A percentile compares a stretch with the other conserved stretches of the same genome.
Conservation (phyloP, 2,888 invertebrate species). For the Caradrina clavipalpis region DNA sequence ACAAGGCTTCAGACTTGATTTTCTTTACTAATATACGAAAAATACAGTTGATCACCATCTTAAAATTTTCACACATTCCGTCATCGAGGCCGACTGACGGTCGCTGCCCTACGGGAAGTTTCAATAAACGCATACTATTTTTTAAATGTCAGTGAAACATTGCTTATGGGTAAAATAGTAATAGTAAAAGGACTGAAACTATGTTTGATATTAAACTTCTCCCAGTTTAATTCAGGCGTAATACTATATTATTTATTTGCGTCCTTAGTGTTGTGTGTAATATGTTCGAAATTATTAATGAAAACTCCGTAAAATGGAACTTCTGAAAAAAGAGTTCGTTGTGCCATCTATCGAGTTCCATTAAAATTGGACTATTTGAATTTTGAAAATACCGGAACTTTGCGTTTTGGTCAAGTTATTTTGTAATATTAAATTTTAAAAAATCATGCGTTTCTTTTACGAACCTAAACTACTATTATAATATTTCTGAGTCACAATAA, state of each 20-base stretch:
- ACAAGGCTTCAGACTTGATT: conserved; percentile 74
- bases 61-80: conserved; percentile 90
- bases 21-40: conserved; percentile 76
- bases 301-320: conserved; percentile 37
- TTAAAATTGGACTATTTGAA: conserved; percentile 2
- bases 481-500: background rate
- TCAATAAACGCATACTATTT: conserved; percentile 70
- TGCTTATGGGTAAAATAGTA: background rate
- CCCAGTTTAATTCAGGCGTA: fast-evolving
- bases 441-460: background rate
- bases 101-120: conserved; percentile 84
- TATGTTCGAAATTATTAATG: background rate
- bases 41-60: conserved; percentile 89
- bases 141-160: conserved; percentile 28
- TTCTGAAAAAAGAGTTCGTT: background rate
- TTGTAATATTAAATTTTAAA: no score
- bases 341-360: conserved; percentile 46
- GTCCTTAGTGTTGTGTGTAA: background rate
- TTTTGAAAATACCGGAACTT: conserved; percentile 31
- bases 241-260: background rate
- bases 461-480: no score
- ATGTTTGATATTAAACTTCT: no score
- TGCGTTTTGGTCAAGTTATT: background rate
- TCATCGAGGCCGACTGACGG: conserved; percentile 89
- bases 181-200: background rate